Conservation (phyloP, 2,113 vertebrate genomes). For the Hassar affinis region DNA sequence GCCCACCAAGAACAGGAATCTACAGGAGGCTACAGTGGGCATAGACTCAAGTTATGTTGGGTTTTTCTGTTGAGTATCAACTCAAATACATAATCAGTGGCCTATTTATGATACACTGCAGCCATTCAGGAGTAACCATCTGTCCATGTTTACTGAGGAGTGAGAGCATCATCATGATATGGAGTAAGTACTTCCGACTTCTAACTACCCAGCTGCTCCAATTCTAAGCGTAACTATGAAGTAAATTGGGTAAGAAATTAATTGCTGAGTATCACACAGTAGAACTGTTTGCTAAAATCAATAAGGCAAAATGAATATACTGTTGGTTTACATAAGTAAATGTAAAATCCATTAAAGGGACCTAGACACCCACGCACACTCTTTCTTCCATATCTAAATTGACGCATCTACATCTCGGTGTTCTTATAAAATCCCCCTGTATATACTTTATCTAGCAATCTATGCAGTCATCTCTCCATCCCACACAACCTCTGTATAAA, state of each 20-base stretch:
- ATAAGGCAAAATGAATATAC: neutral
- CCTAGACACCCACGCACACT: neutral
- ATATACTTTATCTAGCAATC: neutral
- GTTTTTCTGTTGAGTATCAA: neutral
- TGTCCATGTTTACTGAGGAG: neutral
- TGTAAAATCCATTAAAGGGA: neutral
- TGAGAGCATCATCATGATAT: neutral
- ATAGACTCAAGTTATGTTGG: neutral
- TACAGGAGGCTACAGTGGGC: no score
- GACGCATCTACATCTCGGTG: neutral
- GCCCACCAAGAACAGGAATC: no score
- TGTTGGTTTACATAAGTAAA: neutral
- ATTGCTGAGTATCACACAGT: neutral
- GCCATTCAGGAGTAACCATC: neutral
- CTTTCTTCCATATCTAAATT: slow-evolving; percentile 8
- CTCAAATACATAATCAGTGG: neutral
- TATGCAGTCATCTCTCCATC: neutral
- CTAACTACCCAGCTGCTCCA: neutral
- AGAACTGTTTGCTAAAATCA: neutral
- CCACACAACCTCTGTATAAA: slow-evolving; percentile 7
- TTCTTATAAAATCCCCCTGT: neutral
- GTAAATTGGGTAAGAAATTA: neutral
- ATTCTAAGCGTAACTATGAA: neutral
- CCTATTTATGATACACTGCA: neutral
- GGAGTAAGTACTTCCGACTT: neutral